These are phyloP conservation scores for Austrolebias charrua DNA, from an alignment of 2,797 vertebrate genomes.

Conservation along the genomic window DNA sequence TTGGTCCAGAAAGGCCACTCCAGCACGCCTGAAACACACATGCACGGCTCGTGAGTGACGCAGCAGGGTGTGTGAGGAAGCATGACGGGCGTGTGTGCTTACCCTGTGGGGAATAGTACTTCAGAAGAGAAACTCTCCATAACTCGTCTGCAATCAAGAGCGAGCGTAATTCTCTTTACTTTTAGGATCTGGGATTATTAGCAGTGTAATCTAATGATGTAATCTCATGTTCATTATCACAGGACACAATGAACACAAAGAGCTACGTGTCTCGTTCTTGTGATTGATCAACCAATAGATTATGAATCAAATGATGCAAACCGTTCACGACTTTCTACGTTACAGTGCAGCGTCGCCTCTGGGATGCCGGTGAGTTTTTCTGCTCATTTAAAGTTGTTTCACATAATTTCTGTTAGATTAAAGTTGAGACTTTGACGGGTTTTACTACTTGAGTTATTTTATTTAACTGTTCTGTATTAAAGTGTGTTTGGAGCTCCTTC, in stretches of 20 bases:
- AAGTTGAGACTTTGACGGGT: neutral
- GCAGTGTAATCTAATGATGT: conserved; percentile 1
- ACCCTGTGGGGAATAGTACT: conserved; percentile 66
- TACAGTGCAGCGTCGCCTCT: too few species aligned
- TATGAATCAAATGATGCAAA: too few species aligned
- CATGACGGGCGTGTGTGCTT: conserved; percentile 58
- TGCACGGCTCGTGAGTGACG: conserved; percentile 2
- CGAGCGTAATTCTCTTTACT: conserved; percentile 51
- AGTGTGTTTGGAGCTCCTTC: neutral
- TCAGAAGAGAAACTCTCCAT: conserved; percentile 71
- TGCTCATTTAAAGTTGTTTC: neutral
- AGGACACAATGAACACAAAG: conserved; percentile 37
- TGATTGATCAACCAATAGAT: too few species aligned
- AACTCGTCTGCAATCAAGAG: conserved; percentile 76
- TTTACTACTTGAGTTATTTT: neutral
- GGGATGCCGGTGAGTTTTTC: neutral
- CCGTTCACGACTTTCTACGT: too few species aligned
- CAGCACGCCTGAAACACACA: conserved; percentile 81
- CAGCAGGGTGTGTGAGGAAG: conserved; percentile 7
- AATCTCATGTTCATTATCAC: conserved; percentile 24
- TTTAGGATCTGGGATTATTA: conserved; percentile 17
- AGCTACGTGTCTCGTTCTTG: neutral
- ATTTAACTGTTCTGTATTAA: neutral
- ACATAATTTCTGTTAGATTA: neutral
- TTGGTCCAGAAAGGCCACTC: conserved; percentile 99